Evolutionary conservation across 2,113 vertebrate species (phyloP).

Genomic region (Origma solitaria): DNA sequence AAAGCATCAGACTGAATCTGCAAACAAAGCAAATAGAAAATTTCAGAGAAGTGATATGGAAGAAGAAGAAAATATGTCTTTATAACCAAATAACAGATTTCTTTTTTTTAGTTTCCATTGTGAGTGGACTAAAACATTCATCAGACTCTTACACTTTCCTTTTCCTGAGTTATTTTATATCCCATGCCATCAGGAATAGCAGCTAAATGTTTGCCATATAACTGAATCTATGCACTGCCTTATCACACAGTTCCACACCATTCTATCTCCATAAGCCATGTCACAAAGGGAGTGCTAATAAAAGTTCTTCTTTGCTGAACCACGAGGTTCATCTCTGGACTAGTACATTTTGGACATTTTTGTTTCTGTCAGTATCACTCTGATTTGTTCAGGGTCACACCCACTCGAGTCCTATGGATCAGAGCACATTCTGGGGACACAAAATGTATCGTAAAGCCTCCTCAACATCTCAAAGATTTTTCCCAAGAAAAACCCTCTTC

Average conservation of each 20-base stretch:
- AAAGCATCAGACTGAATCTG: neutral
- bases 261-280: neutral
- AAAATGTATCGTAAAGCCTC: neutral
- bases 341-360: neutral
- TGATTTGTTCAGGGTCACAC: neutral
- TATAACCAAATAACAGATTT: neutral
- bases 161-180: neutral
- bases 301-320: neutral
- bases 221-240: neutral
- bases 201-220: neutral
- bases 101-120: neutral
- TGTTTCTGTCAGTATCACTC: neutral
- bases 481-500: neutral
- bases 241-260: neutral
- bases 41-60: neutral
- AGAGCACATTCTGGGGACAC: neutral
- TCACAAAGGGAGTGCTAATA: neutral
- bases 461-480: neutral
- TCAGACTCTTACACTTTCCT: neutral
- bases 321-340: neutral
- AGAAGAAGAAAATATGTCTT: neutral
- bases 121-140: neutral
- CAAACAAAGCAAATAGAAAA: neutral
- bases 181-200: neutral
- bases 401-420: neutral